A percentile compares a stretch with the other conserved stretches of the same genome.
These are phyloP conservation scores for Nautilus pompilius DNA, from an alignment of 1,140 invertebrate species.

Conservation along the genomic window DNA sequence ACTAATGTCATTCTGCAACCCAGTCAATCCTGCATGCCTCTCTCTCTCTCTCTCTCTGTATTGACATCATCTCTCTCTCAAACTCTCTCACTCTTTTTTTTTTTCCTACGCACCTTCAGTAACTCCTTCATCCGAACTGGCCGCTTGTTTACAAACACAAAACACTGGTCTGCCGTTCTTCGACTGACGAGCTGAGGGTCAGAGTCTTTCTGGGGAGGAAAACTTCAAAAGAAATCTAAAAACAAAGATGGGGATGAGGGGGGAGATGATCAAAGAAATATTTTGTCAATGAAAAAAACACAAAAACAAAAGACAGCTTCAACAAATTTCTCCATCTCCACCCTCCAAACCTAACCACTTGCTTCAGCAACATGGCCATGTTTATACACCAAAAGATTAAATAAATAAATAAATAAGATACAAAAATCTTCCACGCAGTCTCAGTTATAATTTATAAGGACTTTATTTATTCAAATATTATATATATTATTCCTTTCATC, in stretches of 20 bases:
- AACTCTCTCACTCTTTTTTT: not conserved
- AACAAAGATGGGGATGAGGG: not conserved
- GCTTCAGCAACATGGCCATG: not conserved
- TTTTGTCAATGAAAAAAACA: not conserved
- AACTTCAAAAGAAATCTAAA: slow-evolving; percentile 54
- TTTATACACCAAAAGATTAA: not conserved
- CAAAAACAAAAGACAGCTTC: too few relatives aligned
- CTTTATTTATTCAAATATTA: not conserved
- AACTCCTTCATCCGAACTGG: slow-evolving; percentile 62
- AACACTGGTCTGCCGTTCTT: slow-evolving; percentile 40
- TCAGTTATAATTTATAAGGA: not conserved
- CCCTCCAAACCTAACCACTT: too few relatives aligned
- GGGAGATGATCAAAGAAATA: not conserved
- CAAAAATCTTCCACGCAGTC: not conserved
- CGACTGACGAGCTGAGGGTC: slow-evolving; percentile 40
- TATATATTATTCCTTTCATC: too few relatives aligned
- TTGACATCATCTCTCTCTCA: not conserved
- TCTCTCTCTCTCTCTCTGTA: not conserved
- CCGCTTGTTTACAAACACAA: slow-evolving; percentile 61
- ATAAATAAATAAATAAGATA: not conserved
- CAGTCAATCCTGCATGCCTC: not conserved
- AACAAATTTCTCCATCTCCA: too few relatives aligned
- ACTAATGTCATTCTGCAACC: not conserved
- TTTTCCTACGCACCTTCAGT: slow-evolving; percentile 57
- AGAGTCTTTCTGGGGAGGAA: slow-evolving; percentile 57